Base-by-base conservation (phyloP, 2,888 invertebrate species). In the Mimachlamys varia region DNA sequence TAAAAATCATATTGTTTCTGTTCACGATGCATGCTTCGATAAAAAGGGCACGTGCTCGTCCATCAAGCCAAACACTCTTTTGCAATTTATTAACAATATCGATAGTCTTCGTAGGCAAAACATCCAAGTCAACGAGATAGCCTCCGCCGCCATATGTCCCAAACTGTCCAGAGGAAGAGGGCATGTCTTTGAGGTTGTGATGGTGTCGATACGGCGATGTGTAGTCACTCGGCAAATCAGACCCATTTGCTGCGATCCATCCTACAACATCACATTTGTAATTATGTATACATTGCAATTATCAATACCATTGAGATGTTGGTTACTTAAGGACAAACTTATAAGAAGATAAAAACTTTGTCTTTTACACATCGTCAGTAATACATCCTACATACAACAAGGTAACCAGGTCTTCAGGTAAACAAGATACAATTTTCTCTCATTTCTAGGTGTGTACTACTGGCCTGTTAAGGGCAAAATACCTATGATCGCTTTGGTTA, bases 1-100 rank as follows among this genome's bases (percentile, higher is more conserved):
- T 76, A 76, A 76, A 76, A 19, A 76, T 10, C 76, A 27, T 27
- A 33, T 76, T 76, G 76, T 76, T 76, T 76, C 76, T 76, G 76
- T 76, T 76, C 27, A 76, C 33, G 12, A 76, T 10, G 33, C 76
- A 76, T 76, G 13, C 27, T 33, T 76, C 76, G 12, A 76, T 76
- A 12, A 76, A 76, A 76, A 76, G 27, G 13, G 33, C 76, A 76
- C 76, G 76, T 27, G 76, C 33, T 76, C 27, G 27, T 33, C 7
- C 15, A 33, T 76, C 27, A n/a, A 62, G 62, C 62, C 62, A 62
- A 27, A n/a, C 62, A 62, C n/a, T n/a, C 19, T 27, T 62, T 62
- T 22, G 22, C n/a, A 62, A 62, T 62, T 22, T 27, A n/a, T n/a
- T 62, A 10, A n/a, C 22, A n/a, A 62, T 10, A 62, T 62, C 13